These are phyloP conservation scores for Ranitomeya imitator DNA, from an alignment of 2,113 vertebrate species.

Conservation along the genomic window DNA sequence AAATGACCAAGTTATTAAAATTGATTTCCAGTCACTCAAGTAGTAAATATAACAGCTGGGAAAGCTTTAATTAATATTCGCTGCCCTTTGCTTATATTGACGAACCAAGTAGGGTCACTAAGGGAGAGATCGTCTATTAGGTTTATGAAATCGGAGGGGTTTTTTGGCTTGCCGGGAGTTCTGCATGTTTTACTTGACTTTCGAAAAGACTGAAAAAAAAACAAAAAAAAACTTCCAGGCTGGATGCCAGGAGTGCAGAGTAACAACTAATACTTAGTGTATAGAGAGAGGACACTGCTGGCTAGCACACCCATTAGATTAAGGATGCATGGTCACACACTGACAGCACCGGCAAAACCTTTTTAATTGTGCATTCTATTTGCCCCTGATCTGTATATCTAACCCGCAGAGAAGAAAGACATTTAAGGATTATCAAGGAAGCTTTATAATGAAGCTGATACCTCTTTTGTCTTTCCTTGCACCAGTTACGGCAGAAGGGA, in stretches of 20 bases:
- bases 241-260: conserved; percentile 3
- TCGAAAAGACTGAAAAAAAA: not conserved
- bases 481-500: conserved; percentile 78
- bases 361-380: conserved; percentile 69
- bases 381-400: conserved; percentile 64
- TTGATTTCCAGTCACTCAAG: conserved; percentile 50
- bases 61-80: conserved; percentile 55
- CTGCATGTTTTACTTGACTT: conserved; percentile 26
- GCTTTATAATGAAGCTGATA: conserved; percentile 73
- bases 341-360: conserved; percentile 59
- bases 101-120: not conserved
- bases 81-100: conserved; percentile 50
- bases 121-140: conserved; percentile 13
- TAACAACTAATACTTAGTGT: conserved; percentile 52
- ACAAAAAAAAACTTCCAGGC: not conserved
- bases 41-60: conserved; percentile 51
- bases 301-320: conserved; percentile 64
- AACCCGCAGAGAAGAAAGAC: conserved; percentile 73
- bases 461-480: conserved; percentile 79
- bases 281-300: conserved; percentile 43
- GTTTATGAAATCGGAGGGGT: not conserved
- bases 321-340: conserved; percentile 61
- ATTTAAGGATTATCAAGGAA: conserved; percentile 76
- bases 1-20: conserved; percentile 56
- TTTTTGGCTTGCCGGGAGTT: not conserved